Evolutionary conservation across 2,888 invertebrate species (phyloP).

Genomic region (Harmothoe impar): DNA sequence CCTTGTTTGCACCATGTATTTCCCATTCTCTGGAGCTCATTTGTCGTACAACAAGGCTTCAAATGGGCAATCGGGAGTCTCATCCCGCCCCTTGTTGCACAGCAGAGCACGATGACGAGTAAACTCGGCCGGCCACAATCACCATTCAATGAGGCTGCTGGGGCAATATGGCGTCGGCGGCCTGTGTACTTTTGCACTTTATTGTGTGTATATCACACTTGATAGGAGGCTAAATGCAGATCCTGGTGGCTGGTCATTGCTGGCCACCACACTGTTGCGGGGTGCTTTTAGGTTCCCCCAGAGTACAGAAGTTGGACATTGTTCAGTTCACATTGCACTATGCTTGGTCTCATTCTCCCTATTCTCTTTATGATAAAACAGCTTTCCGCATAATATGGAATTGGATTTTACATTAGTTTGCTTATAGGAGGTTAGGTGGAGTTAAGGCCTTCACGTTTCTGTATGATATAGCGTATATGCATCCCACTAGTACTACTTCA

Average conservation of each 20-base stretch:
- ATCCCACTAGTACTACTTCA: too few relatives aligned
- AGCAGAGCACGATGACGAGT: not conserved
- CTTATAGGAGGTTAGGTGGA: too few relatives aligned
- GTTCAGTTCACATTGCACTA: too few relatives aligned
- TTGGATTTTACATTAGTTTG: too few relatives aligned
- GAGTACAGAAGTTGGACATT: too few relatives aligned
- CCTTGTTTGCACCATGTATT: not conserved
- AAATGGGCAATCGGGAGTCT: slow-evolving; percentile 3
- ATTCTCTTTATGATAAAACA: too few relatives aligned
- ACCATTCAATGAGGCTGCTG: not conserved
- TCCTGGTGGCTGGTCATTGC: not conserved
- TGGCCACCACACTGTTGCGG: not conserved
- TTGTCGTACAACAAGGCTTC: not conserved
- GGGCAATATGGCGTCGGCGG: not conserved
- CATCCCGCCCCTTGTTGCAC: not conserved
- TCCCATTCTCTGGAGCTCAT: not conserved
- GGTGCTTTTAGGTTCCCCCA: not conserved
- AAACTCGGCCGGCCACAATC: not conserved
- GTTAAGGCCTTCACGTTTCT: too few relatives aligned
- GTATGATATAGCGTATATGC: too few relatives aligned
- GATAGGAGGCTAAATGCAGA: not conserved
- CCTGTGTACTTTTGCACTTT: not conserved
- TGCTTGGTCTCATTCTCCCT: too few relatives aligned
- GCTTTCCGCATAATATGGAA: too few relatives aligned
- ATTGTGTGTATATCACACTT: slow-evolving; percentile 22